These are phyloP conservation scores for Stomorhina lunata DNA, from an alignment of 2,888 invertebrate genomes.

Conservation along the genomic window DNA sequence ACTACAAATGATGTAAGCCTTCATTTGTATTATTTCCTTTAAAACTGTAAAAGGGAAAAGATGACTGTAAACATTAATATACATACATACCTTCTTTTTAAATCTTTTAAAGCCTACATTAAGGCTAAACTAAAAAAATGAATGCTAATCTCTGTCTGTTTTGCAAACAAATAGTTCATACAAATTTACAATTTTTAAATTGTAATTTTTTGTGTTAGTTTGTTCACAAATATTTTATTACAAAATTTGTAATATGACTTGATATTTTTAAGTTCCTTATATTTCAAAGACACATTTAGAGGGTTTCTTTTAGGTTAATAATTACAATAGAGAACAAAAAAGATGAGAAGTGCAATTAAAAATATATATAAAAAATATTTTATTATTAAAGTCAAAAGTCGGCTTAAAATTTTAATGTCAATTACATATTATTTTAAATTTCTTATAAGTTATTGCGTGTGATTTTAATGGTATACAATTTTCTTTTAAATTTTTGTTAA, in stretches of 20 bases:
- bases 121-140: neutral
- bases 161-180: neutral
- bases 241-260: neutral
- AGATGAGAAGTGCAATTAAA: too few relatives aligned
- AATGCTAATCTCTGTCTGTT: neutral
- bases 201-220: neutral
- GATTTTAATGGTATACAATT: too few relatives aligned
- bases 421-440: too few relatives aligned
- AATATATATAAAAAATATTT: too few relatives aligned
- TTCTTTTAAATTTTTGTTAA: too few relatives aligned
- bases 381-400: too few relatives aligned
- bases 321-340: too few relatives aligned
- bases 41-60: too few relatives aligned
- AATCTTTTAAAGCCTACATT: slow-evolving; percentile 4
- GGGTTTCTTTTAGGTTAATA: slow-evolving; percentile 1
- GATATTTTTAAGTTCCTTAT: neutral
- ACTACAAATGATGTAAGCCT: neutral
- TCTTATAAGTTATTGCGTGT: too few relatives aligned
- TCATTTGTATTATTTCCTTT: neutral
- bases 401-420: too few relatives aligned
- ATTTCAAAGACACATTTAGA: neutral
- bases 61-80: too few relatives aligned
- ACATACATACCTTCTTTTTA: neutral
- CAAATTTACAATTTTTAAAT: neutral
- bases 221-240: neutral